Conservation (phyloP, 2,888 invertebrate genomes). For the Argynnis bischoffii region DNA sequence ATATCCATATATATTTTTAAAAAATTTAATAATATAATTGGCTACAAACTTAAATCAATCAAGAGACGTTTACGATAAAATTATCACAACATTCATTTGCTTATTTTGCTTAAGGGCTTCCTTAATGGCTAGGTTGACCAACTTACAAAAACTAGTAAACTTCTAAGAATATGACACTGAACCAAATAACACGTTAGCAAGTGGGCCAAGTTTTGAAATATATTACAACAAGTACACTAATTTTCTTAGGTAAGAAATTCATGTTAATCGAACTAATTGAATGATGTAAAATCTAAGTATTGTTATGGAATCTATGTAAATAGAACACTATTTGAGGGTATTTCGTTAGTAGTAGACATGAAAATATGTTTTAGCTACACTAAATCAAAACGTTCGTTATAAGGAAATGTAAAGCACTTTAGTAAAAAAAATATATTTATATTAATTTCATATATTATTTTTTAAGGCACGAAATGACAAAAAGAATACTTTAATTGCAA, state of each 20-base stretch:
- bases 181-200: background rate
- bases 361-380: too few relatives aligned
- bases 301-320: too few relatives aligned
- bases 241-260: slow-evolving; percentile 21
- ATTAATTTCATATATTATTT: too few relatives aligned
- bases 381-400: too few relatives aligned
- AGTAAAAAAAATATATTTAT: too few relatives aligned
- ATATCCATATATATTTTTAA: background rate
- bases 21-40: background rate
- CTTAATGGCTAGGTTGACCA: slow-evolving; percentile 17
- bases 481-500: too few relatives aligned
- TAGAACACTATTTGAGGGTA: too few relatives aligned
- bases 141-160: background rate
- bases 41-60: background rate
- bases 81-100: background rate
- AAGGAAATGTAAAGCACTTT: too few relatives aligned
- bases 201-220: slow-evolving; percentile 26
- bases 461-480: background rate
- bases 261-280: slow-evolving; percentile 23
- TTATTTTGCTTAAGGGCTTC: slow-evolving; percentile 10
- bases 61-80: background rate
- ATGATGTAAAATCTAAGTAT: background rate
- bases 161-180: slow-evolving; percentile 7
- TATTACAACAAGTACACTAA: slow-evolving; percentile 20
- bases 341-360: too few relatives aligned